Evolutionary conservation across 2,797 vertebrate species (phyloP), one percentile per base, ranked within the genome.

Genomic region (Anisognathus igniventris): DNA sequence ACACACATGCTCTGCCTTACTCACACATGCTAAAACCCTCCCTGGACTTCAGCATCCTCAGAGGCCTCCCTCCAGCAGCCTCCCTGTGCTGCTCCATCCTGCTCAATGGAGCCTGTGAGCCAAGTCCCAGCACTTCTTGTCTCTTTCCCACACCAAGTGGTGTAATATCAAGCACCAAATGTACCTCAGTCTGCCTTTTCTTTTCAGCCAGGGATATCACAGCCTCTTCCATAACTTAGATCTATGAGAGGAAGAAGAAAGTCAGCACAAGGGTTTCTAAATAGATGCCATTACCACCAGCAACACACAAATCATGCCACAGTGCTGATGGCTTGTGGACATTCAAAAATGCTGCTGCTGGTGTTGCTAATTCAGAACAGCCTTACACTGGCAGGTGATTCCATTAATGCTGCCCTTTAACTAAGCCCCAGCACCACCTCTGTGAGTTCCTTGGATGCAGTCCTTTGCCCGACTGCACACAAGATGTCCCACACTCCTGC

Each of bases 21-120:
- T 83, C 21, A n/a, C 31, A 61, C 9, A 10, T 1, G 5, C 10
- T 73, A 33, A 92, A 85, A 37, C 3, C 6, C 25, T 74, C 27
- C 23, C 33, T 31, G 64, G 33, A 73, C 37, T 48, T 42, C 54
- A 83, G 53, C n/a, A 62, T 37, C 50, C 39, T 31, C 65, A 33
- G n/a, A 23, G 61, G 54, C 35, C 22, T 74, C n/a, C 25, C 12
- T 75, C 73, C 88, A 78, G 76, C 58, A 64, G 30, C 37, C 24
- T 56, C 31, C 17, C 57, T 53, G 8, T 0, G 2, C 61, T 60
- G 48, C 42, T 90, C 25, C 39, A 13, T 90, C 54, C 70, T 75
- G 39, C 62, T 87, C 33, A 25, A 5, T 0, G 0, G 30, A 65
- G n/a, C 35, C 68, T 4, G 2, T 0, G 2, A 91, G 45, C 50